These are phyloP conservation scores for Agelastica alni DNA, from an alignment of 2,888 invertebrate genomes.

Conservation along the genomic window DNA sequence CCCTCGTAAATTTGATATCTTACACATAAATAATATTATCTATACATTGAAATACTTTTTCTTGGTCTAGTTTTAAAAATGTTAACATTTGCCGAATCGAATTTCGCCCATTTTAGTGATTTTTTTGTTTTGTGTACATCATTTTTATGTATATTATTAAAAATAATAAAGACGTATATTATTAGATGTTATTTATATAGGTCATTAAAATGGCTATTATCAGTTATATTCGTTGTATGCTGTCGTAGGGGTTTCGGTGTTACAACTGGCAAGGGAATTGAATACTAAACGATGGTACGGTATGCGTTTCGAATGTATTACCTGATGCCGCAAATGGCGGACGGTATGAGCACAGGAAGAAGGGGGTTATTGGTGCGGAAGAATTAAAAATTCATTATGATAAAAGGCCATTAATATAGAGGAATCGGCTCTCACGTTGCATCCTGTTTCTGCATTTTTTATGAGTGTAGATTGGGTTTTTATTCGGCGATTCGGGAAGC, in stretches of 20 bases:
- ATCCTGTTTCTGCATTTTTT: conserved; percentile 24
- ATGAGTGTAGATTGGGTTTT: conserved; percentile 22
- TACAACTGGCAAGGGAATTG: background rate
- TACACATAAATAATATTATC: no score
- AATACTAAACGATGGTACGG: conserved; percentile 2
- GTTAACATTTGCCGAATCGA: no score
- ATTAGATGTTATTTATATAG: no score
- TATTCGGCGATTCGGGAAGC: conserved; percentile 14
- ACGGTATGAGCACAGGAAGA: conserved; percentile 19
- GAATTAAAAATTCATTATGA: conserved; percentile 28
- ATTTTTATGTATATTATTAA: no score
- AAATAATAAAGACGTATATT: no score
- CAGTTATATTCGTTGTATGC: no score
- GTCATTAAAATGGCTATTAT: no score
- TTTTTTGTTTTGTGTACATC: no score
- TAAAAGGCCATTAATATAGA: conserved; percentile 26
- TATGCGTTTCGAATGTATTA: conserved; percentile 8
- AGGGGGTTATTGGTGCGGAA: conserved; percentile 25
- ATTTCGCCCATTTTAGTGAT: no score
- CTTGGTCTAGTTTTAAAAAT: no score
- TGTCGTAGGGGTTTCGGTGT: conserved; percentile 2
- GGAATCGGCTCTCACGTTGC: conserved; percentile 18
- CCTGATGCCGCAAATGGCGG: conserved; percentile 2
- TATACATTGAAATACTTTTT: no score
- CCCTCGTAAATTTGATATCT: no score